Percentiles rank a stretch among this genome's conserved stretches.
These are phyloP conservation scores for Aldrovandia affinis DNA, from an alignment of 2,797 vertebrate genomes.

Conservation along the genomic window DNA sequence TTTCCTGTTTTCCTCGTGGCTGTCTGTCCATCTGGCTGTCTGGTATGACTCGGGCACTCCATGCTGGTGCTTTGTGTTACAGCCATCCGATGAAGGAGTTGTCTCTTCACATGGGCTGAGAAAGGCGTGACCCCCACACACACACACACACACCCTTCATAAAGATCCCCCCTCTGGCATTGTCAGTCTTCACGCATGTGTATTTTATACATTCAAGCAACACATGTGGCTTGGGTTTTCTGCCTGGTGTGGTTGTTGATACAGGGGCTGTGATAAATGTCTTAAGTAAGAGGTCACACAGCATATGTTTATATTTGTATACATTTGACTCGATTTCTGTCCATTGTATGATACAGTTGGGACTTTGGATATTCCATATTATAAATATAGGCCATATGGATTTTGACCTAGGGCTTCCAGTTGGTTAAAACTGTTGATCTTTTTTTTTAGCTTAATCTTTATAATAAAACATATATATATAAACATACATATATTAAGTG, in stretches of 20 bases:
- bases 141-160: background rate
- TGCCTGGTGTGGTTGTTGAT: background rate
- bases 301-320: background rate
- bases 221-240: background rate
- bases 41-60: background rate
- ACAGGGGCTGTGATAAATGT: background rate
- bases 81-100: background rate
- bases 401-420: no score
- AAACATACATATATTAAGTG: no score
- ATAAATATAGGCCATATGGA: no score
- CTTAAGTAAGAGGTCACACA: no score
- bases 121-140: background rate
- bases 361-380: background rate
- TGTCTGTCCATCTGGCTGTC: background rate
- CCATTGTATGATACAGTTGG: background rate
- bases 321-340: background rate
- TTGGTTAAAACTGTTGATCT: no score
- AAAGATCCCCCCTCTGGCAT: background rate
- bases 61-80: background rate
- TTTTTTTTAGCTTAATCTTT: no score
- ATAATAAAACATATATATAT: no score
- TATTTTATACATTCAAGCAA: background rate
- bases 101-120: background rate
- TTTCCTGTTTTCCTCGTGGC: background rate
- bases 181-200: no score